phyloP scores from a whole-genome alignment of 2,888 invertebrate species.

The Galerucella calmariensis region DNA sequence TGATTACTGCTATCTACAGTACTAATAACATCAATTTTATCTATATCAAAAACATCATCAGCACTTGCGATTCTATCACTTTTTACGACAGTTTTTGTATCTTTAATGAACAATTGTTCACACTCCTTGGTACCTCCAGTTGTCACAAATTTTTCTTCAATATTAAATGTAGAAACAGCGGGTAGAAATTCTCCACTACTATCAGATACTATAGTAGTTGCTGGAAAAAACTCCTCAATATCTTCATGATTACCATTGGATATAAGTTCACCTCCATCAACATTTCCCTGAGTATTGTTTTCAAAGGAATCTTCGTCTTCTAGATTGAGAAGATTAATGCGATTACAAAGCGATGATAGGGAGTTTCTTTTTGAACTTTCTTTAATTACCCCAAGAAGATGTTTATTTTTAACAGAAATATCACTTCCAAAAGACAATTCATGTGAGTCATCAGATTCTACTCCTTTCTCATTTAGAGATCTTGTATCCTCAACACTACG shows the following conservation, averaged over 20 bases:
- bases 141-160: background rate
- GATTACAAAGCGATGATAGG: background rate
- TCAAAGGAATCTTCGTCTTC: background rate
- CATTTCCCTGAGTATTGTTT: background rate
- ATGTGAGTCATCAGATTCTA: background rate
- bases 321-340: background rate
- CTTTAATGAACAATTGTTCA: background rate
- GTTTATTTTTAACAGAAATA: background rate
- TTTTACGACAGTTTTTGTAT: background rate
- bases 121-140: background rate
- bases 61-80: background rate
- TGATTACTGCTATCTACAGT: background rate
- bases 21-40: background rate
- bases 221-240: slow-evolving; percentile 7
- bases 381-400: background rate
- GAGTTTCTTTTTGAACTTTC: background rate
- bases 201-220: background rate
- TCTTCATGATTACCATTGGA: background rate
- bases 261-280: background rate
- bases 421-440: background rate
- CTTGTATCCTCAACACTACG: background rate
- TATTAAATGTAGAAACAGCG: background rate
- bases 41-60: background rate
- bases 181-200: slow-evolving; percentile 15
- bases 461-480: background rate